Evolutionary conservation across 2,113 vertebrate genomes (phyloP).

Genomic region (Fulica atra): DNA sequence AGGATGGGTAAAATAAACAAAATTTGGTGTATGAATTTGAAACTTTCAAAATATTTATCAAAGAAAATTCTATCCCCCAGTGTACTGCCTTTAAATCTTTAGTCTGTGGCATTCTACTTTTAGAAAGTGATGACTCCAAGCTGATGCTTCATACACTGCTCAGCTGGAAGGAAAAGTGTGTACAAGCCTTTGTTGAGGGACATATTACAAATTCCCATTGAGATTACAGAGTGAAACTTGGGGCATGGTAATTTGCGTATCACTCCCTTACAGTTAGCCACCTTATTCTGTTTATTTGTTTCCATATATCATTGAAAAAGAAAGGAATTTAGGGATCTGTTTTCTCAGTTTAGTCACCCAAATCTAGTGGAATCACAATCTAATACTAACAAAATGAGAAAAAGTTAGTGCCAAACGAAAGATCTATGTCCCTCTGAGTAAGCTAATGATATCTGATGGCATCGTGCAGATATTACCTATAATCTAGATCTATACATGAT

Average conservation of each 20-base stretch:
- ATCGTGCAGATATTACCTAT: not conserved
- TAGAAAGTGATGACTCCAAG: not conserved
- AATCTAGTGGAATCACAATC: not conserved
- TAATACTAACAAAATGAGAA: not conserved
- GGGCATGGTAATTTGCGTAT: not conserved
- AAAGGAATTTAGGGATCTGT: not conserved
- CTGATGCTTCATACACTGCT: not conserved
- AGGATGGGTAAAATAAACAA: not conserved
- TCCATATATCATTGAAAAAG: not conserved
- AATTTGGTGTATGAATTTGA: not conserved
- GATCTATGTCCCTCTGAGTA: not conserved
- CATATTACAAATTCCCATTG: not conserved
- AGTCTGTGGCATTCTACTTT: not conserved
- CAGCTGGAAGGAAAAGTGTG: not conserved
- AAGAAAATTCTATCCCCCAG: not conserved
- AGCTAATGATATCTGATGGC: not conserved
- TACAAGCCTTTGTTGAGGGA: not conserved
- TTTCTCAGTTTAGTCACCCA: not conserved
- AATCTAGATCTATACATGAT: not conserved
- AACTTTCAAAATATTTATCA: not conserved
- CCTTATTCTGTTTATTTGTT: not conserved
- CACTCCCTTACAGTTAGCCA: not conserved
- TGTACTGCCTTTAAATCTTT: not conserved
- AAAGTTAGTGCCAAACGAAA: not conserved
- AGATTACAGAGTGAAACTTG: not conserved